Conservation (phyloP, 2,888 invertebrate species). For the Hermaeophaga mercurialis region DNA sequence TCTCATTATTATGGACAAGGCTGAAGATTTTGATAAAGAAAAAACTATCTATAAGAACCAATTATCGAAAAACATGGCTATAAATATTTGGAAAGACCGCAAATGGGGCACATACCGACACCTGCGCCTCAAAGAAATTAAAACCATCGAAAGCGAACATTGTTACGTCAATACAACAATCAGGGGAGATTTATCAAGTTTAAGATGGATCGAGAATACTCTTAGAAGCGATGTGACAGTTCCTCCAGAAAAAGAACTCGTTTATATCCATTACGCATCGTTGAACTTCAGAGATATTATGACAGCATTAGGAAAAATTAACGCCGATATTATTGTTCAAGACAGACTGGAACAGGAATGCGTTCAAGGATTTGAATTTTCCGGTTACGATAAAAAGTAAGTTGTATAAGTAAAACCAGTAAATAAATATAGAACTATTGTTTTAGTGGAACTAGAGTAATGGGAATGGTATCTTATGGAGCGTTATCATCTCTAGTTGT, state of each 20-base stretch:
- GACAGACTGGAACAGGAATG: constrained; percentile 68
- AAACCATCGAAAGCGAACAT: constrained; percentile 62
- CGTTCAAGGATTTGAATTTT: constrained; percentile 72
- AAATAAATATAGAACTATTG: neutral
- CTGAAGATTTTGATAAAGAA: constrained; percentile 67
- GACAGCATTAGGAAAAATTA: constrained; percentile 89
- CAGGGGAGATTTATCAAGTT: constrained; percentile 83
- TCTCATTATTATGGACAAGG: constrained; percentile 63
- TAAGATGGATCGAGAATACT: constrained; percentile 80
- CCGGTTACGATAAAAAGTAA: constrained; percentile 58
- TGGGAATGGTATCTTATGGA: constrained; percentile 60
- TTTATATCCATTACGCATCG: neutral
- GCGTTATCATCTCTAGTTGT: constrained; percentile 63
- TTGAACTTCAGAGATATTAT: constrained; percentile 95
- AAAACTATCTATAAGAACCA: constrained; percentile 66
- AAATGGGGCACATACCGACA: constrained; percentile 77
- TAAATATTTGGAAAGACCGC: constrained; percentile 74
- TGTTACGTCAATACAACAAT: constrained; percentile 79
- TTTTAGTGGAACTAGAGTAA: constrained; percentile 46
- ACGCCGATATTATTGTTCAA: constrained; percentile 75
- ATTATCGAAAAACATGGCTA: constrained; percentile 72
- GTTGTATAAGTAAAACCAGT: no score
- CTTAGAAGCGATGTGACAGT: neutral
- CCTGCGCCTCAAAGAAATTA: constrained; percentile 65
- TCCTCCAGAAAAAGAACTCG: neutral